Evolutionary conservation across 2,113 vertebrate species (phyloP).

Genomic region (Emydura subglobosa): DNA sequence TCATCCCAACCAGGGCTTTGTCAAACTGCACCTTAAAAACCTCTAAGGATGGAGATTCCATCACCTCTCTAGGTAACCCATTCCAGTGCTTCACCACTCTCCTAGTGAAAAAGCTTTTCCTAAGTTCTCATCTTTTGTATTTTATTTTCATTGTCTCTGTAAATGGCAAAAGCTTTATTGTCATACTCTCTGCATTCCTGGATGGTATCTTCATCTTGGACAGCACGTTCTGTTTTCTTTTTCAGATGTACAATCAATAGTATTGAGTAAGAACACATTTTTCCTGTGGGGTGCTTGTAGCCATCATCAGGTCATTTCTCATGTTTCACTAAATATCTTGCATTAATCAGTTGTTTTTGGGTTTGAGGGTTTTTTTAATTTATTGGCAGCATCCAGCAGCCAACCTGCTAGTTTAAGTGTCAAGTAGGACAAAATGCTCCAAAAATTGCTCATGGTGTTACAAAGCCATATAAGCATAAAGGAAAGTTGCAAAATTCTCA

Average conservation of each 20-base stretch:
- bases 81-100: too few species aligned
- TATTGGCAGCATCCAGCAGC: conserved; percentile 48
- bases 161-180: not conserved
- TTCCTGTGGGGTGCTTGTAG: not conserved
- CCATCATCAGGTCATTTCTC: not conserved
- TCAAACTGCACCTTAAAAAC: too few species aligned
- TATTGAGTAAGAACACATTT: not conserved
- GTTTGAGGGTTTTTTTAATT: not conserved
- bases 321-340: not conserved
- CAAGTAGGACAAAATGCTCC: conserved; percentile 9
- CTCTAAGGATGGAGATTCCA: too few species aligned
- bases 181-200: not conserved
- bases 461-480: rapidly evolving
- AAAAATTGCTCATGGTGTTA: not conserved
- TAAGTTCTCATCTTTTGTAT: conserved; percentile 41
- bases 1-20: too few species aligned
- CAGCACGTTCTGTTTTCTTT: not conserved
- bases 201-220: too few species aligned
- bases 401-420: conserved; percentile 36
- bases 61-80: too few species aligned
- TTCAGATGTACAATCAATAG: not conserved
- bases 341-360: not conserved
- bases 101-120: too few species aligned
- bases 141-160: conserved; percentile 63
- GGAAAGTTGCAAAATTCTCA: conserved; percentile 10